Percentiles rank a stretch among this genome's conserved stretches.
Conservation (phyloP, 2,113 vertebrate genomes). For the Bombycilla garrulus region DNA sequence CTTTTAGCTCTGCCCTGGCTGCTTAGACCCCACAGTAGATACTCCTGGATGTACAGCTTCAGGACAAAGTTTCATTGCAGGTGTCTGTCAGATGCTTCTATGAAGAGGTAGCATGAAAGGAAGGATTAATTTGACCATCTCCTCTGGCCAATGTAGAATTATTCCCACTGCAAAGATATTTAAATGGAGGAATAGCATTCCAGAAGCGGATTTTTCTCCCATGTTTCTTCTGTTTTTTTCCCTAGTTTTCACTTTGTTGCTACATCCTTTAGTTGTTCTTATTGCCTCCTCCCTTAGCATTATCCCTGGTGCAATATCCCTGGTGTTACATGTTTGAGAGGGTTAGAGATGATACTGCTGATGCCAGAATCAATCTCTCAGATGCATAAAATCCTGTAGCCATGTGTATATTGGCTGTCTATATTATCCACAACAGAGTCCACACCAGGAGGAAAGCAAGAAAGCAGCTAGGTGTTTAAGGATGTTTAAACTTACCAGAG, state of each 20-base stretch:
- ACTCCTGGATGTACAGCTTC: not conserved
- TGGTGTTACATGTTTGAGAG: not conserved
- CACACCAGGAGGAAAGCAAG: not conserved
- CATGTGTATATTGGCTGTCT: not conserved
- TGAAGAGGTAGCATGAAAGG: not conserved
- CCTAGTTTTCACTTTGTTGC: not conserved
- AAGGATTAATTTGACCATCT: not conserved
- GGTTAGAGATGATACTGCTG: not conserved
- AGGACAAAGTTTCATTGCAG: not conserved
- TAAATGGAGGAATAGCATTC: not conserved
- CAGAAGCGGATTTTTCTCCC: not conserved
- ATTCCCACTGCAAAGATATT: not conserved
- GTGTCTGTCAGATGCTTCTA: not conserved
- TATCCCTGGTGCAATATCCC: not conserved
- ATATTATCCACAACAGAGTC: not conserved
- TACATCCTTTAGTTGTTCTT: not conserved
- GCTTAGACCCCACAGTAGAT: not conserved
- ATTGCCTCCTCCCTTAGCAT: not conserved
- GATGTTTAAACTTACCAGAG: not conserved
- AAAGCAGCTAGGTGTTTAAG: not conserved
- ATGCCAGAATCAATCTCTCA: not conserved
- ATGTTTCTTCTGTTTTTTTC: not conserved
- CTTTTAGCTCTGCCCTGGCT: not conserved
- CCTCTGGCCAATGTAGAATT: not conserved
- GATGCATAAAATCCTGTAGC: not conserved